Base-by-base conservation (phyloP, 2,888 invertebrate genomes). In the Loripinus fragilis region DNA sequence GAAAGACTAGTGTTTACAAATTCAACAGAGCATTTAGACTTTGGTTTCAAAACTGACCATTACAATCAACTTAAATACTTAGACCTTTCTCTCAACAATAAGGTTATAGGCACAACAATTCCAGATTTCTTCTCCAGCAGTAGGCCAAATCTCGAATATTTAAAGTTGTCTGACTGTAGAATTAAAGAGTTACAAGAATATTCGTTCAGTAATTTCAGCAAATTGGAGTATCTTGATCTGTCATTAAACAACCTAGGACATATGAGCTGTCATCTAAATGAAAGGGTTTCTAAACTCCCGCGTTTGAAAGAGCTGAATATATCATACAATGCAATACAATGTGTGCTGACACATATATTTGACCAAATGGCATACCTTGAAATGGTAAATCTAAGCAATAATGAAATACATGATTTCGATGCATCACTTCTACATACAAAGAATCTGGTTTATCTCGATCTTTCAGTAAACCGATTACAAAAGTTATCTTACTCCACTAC, bases 171-270 rank as follows among this genome's bases (percentile, higher is more conserved):
- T n/a, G 48, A 60, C 3, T 71, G 52, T 35, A 3, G 23, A 30
- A 35, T 78, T n/a, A 25, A 20, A 25, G 25, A 71, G 20, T 0
- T 74, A 1, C 66, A 74, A 23, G 41, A 67, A 8, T 0, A 55
- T 42, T 28, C 74, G 1, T 55, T 71, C 33, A 28, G 35, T 10
- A 60, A 60, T n/a, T 45, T 73, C 12, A 42, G 38, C 20, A 73
- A 69, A 42, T 45, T 77, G n/a, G 1, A 70, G 25, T n/a, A 20
- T 23, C n/a, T 77, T 25, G 45, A 73, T 48, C 23, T 77, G 33
- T 52, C 77, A 7, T 65, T 50, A 3, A 77, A 77, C 50, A 23
- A 52, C n/a, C 52, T 77, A 23, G 69, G 77, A 10, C 25, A 55
- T 23, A 73, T 73, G 65, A 65, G 64, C 0, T 70, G 70, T 52